Evolutionary conservation across 2,113 vertebrate genomes (phyloP).

Genomic region (Orientallactaga bullata): DNA sequence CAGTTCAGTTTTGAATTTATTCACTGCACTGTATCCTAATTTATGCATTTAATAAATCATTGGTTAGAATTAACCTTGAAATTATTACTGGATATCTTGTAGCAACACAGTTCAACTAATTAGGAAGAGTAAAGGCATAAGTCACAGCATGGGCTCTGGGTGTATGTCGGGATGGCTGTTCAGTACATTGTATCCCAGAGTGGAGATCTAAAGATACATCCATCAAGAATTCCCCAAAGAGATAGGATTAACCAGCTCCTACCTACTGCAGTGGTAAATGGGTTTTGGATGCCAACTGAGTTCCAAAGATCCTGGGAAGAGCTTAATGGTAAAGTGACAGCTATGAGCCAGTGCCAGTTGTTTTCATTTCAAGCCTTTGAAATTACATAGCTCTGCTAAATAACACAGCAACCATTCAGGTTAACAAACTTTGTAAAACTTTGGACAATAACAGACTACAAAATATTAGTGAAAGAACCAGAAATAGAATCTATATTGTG

Average conservation of each 20-base stretch:
- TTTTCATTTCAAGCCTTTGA: neutral
- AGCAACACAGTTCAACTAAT: neutral
- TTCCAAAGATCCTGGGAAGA: neutral
- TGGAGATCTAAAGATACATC: neutral
- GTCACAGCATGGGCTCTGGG: neutral
- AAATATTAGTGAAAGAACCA: neutral
- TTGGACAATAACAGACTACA: neutral
- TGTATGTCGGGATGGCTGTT: neutral
- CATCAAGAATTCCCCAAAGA: neutral
- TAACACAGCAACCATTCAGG: neutral
- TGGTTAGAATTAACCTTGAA: neutral
- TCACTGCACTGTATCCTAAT: neutral
- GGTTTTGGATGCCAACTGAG: neutral
- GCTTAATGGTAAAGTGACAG: neutral
- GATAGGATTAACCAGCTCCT: neutral
- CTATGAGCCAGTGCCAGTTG: neutral
- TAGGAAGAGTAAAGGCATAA: neutral
- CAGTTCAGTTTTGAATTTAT: neutral
- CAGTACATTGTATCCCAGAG: neutral
- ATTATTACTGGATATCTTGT: neutral
- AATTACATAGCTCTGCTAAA: neutral
- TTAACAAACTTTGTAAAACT: neutral
- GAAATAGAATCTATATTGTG: neutral
- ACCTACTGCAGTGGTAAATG: neutral
- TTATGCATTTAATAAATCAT: conserved; percentile 43